Conservation (phyloP, 2,113 vertebrate species). For the Indicator maculatus region DNA sequence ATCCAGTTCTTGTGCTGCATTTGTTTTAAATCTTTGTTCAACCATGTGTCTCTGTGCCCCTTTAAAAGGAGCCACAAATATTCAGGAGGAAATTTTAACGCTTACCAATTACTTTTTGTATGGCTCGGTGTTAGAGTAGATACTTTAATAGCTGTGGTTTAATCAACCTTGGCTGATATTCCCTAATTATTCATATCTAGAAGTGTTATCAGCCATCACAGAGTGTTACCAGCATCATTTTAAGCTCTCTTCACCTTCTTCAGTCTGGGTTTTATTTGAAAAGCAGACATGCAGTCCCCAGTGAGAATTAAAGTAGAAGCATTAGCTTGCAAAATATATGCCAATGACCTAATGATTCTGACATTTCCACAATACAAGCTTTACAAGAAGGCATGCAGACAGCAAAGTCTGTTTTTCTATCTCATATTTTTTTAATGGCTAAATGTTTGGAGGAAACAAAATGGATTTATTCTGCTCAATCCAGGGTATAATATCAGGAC, state of each 20-base stretch:
- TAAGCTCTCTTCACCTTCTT: slow-evolving; percentile 65
- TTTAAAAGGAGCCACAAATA: slow-evolving; percentile 28
- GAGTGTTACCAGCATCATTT: slow-evolving; percentile 1
- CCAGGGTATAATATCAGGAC: slow-evolving; percentile 84
- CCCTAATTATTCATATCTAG: slow-evolving; percentile 47
- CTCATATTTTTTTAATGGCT: slow-evolving; percentile 86
- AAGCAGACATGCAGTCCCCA: slow-evolving; percentile 75
- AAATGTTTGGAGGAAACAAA: slow-evolving; percentile 91
- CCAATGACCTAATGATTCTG: slow-evolving; percentile 86
- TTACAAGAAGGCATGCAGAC: slow-evolving; percentile 80
- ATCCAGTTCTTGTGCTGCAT: not conserved
- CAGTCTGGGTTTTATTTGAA: slow-evolving; percentile 71
- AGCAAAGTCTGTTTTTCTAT: slow-evolving; percentile 84
- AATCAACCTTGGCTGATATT: slow-evolving; percentile 31
- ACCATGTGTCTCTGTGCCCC: not conserved
- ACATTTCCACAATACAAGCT: slow-evolving; percentile 83
- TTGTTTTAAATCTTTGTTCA: slow-evolving; percentile 1
- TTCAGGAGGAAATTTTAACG: slow-evolving; percentile 3
- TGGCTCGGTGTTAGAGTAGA: not conserved
- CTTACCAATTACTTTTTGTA: not conserved
- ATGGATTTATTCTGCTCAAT: slow-evolving; percentile 87
- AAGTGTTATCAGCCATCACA: slow-evolving; percentile 18
- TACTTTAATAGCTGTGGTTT: not conserved
- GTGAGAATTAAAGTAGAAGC: slow-evolving; percentile 82
- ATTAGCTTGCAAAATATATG: slow-evolving; percentile 85